Evolutionary conservation across 2,113 vertebrate species (phyloP), one percentile per base, ranked within the genome.

Genomic region (Xyliphius kryptos): DNA sequence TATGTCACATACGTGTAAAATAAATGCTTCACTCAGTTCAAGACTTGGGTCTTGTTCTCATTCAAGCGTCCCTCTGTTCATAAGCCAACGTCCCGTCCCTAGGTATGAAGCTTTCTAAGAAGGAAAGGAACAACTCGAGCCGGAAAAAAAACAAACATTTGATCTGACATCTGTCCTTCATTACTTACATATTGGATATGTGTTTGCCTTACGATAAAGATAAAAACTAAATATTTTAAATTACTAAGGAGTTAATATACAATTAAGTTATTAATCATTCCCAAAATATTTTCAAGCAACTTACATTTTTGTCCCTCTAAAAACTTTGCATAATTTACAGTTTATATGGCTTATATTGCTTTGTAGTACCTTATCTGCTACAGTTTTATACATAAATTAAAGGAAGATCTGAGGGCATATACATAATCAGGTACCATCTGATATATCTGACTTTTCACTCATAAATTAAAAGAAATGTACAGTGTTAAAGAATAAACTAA

Each of bases 361-460:
- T 63, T 63, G 51, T 67, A 63, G 71, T 75, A 67, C 72, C 48
- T 52, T 66, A 65, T 56, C 50, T 71, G 71, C 66, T 74, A 76
- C 59, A 64, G 54, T 71, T 66, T 67, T 63, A 56, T 60, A 69
- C 67, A 70, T 79, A 79, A 76, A 79, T 79, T 71, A n/a, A n/a
- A 79, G 63, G 15, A 68, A 63, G 43, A 67, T 58, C 51, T 40
- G 59, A 71, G 62, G 71, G 68, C 63, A 67, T 57, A 52, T 68
- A 68, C 71, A 76, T 54, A 67, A 46, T 64, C 56, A 71, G 57
- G 68, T 85, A 84, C 76, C 77, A 76, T 74, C 72, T 73, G 63
- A 63, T 61, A 61, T 58, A 71, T n/a, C n/a, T n/a, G n/a, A 48
- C 85, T 76, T 86, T 68, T 80, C 75, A 68, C 61, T 40, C 75